A percentile compares a stretch with the other conserved stretches of the same genome.
These are phyloP conservation scores for Ctenodactylus gundi DNA, from an alignment of 2,113 vertebrate genomes.

Conservation along the genomic window DNA sequence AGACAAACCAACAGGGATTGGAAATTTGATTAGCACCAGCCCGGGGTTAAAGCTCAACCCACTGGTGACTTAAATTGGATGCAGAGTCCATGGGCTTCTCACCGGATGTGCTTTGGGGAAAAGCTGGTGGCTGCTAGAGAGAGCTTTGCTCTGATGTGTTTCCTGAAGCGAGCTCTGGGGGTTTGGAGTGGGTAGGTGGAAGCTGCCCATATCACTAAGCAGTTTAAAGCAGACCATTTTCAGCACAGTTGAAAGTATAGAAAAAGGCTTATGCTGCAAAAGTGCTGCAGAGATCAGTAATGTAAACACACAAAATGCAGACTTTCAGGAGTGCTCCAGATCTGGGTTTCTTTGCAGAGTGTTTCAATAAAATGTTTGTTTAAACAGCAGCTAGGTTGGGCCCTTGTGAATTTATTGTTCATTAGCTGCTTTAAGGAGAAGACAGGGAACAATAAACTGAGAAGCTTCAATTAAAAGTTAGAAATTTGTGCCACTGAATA, in stretches of 20 bases:
- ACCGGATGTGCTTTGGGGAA: background rate
- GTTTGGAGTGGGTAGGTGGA: background rate
- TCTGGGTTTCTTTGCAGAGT: background rate
- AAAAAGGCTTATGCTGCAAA: conserved; percentile 43
- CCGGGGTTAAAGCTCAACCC: background rate
- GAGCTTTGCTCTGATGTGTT: background rate
- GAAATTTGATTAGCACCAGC: background rate
- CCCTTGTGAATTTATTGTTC: background rate
- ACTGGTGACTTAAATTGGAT: background rate
- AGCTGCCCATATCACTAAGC: background rate
- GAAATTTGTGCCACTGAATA: conserved; percentile 20
- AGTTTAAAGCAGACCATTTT: conserved; percentile 18
- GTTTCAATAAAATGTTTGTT: conserved; percentile 53
- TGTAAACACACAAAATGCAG: background rate
- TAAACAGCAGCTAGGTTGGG: conserved; percentile 17
- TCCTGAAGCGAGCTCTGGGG: background rate
- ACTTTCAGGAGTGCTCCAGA: background rate
- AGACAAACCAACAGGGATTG: background rate
- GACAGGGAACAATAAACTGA: conserved; percentile 38
- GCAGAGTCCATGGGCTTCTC: background rate
- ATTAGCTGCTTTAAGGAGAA: conserved; percentile 51
- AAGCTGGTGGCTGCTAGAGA: background rate
- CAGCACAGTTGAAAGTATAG: conserved; percentile 39
- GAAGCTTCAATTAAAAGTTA: conserved; percentile 58
- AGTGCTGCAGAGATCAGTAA: background rate